Base-by-base conservation (phyloP, 2,797 vertebrate species). In the Siniperca scherzeri region DNA sequence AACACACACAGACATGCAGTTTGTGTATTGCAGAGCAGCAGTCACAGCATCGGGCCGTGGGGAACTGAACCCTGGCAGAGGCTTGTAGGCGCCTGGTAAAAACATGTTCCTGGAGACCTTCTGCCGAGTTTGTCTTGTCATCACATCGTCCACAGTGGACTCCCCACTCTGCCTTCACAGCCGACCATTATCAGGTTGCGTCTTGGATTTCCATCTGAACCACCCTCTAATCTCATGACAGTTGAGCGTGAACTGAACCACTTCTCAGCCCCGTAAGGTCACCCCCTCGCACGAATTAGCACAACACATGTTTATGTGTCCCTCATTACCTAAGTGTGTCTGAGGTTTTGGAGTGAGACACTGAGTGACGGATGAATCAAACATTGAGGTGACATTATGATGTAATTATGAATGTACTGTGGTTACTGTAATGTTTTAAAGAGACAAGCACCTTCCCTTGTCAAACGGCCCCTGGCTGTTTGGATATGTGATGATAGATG, bases 151-250 rank as follows among this genome's bases (percentile, higher is more conserved):
- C 88, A 75, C 88, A 77, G 92, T 85, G 91, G 92, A 93, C 92
- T 91, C 86, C 86, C 89, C 90, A 75, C 83, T 92, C 90, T 57
- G 89, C 83, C 87, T 78, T 80, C 82, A 64, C 71, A 78, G 82
- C 84, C 78, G 67, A 74, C 27, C 59, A 78, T 75, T 90, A 93
- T 95, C 92, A 30, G 40, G 90, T 93, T 93, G 91, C 90, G 38
- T 95, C 94, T 96, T 95, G 90, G 87, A 90, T 95, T 95, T 95
- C 94, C 91, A 88, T 93, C 88, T 91, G 86, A 92, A 84, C 87
- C 89, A 86, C 77, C 70, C 87, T 94, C 92, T 93, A 91, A 93
- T 93, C 89, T 93, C 73, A 89, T 81, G 91, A 87, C 90, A 83
- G 93, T 85, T 17, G 57, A 93, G 85, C 70, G 74, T 85, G 89